phyloP scores from a whole-genome alignment of 2,888 invertebrate genomes.

The Acheta domesticus region DNA sequence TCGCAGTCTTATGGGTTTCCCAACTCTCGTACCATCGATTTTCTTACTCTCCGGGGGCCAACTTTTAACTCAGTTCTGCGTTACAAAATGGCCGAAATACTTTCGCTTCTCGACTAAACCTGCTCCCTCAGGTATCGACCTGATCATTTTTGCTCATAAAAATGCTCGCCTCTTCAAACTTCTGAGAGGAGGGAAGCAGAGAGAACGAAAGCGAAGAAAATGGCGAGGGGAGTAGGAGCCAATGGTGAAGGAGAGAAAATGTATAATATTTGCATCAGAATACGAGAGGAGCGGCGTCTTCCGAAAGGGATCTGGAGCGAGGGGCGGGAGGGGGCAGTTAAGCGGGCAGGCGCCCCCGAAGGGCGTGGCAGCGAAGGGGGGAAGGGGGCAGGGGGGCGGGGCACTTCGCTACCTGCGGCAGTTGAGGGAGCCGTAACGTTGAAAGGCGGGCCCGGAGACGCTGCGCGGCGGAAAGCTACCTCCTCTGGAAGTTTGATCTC shows the following conservation, averaged over 20 bases:
- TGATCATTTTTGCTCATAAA: neutral
- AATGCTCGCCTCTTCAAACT: neutral
- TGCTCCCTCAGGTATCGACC: slow-evolving; percentile 11
- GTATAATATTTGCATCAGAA: neutral
- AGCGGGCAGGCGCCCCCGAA: neutral
- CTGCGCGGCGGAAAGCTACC: neutral
- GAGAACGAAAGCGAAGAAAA: neutral
- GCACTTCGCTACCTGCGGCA: slow-evolving; percentile 25
- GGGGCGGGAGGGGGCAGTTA: neutral
- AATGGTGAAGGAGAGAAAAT: neutral
- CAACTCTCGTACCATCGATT: slow-evolving; percentile 3
- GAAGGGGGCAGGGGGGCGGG: neutral
- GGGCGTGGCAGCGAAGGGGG: neutral
- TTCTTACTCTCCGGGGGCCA: neutral
- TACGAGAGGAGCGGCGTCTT: neutral
- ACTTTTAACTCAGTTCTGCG: neutral
- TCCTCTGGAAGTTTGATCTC: slow-evolving; percentile 27
- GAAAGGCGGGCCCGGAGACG: neutral
- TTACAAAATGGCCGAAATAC: slow-evolving; percentile 10
- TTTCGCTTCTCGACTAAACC: slow-evolving; percentile 18
- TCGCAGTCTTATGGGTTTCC: neutral
- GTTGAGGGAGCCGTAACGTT: neutral
- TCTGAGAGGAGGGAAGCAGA: neutral
- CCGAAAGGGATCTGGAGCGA: neutral
- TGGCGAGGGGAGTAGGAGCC: neutral